phyloP scores from a whole-genome alignment of 2,888 invertebrate species.

The Vesta saturnalis region DNA sequence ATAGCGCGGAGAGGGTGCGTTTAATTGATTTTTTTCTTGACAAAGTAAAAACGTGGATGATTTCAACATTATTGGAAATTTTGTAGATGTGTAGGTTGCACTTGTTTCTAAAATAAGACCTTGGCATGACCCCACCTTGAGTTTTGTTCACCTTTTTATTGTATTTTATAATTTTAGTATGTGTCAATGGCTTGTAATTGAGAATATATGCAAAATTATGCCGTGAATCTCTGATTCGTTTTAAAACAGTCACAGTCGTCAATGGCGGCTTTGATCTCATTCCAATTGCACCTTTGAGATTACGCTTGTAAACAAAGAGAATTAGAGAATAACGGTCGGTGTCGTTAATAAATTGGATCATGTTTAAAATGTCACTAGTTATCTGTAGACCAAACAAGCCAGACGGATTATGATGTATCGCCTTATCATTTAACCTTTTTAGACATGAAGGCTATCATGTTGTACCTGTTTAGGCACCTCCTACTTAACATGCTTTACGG shows the following conservation, averaged over 20 bases:
- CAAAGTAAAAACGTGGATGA: constrained; percentile 25
- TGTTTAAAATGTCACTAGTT: not conserved
- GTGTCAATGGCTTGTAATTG: constrained; percentile 34
- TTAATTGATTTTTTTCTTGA: not conserved
- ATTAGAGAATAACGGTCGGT: too few relatives aligned
- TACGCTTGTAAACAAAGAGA: not conserved
- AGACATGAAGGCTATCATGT: constrained; percentile 14
- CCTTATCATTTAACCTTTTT: constrained; percentile 18
- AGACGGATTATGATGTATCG: constrained; percentile 12
- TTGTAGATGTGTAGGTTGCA: constrained; percentile 32
- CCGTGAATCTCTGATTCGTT: too few relatives aligned
- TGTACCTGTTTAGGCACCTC: constrained; percentile 14
- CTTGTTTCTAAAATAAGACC: constrained; percentile 35
- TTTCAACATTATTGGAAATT: constrained; percentile 37
- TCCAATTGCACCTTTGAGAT: not conserved
- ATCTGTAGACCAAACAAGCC: not conserved
- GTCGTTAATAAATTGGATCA: not conserved
- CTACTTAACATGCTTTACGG: not conserved
- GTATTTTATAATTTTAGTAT: constrained; percentile 34
- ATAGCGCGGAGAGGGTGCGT: too few relatives aligned
- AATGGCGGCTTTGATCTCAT: too few relatives aligned
- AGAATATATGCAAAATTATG: constrained; percentile 28
- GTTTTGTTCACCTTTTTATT: constrained; percentile 35
- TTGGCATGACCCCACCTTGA: constrained; percentile 37
- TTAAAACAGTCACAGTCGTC: too few relatives aligned